Evolutionary conservation across 2,888 invertebrate species (phyloP).

Genomic region (Apamea monoglypha): DNA sequence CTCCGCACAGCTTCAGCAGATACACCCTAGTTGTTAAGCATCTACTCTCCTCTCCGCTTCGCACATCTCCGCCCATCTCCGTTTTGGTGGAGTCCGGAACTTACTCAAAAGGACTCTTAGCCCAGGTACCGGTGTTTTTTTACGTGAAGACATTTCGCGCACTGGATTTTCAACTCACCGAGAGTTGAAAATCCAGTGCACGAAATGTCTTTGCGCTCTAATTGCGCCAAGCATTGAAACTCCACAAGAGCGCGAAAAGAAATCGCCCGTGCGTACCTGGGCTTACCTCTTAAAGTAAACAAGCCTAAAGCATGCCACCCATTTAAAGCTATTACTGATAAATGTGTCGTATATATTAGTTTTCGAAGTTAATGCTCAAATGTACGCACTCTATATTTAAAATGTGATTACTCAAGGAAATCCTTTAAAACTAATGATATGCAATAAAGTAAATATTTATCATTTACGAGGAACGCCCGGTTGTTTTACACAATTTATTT

Average conservation of each 20-base stretch:
- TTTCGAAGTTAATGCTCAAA: conserved; percentile 45
- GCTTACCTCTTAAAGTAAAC: background rate
- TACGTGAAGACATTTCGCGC: background rate
- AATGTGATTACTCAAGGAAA: conserved; percentile 63
- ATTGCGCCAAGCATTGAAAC: no score
- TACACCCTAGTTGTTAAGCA: no score
- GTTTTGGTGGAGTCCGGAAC: background rate
- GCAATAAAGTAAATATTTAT: conserved; percentile 60
- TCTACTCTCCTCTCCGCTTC: background rate
- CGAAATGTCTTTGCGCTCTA: no score
- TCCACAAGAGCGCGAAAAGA: background rate
- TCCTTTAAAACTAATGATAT: conserved; percentile 58
- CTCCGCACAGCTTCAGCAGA: background rate
- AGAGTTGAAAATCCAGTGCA: no score
- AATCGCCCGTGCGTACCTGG: background rate
- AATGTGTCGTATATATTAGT: conserved; percentile 63
- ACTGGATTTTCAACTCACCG: background rate
- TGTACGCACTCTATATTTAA: conserved; percentile 59
- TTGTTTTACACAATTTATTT: conserved; percentile 51
- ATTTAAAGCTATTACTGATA: conserved; percentile 53
- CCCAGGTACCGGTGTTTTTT: background rate
- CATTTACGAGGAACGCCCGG: conserved; percentile 49
- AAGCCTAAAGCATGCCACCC: conserved; percentile 18
- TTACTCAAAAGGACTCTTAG: no score
- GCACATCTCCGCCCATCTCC: background rate